Evolutionary conservation across 2,113 vertebrate genomes (phyloP), one percentile per base, ranked within the genome.

Genomic region (Dasyurus viverrinus): DNA sequence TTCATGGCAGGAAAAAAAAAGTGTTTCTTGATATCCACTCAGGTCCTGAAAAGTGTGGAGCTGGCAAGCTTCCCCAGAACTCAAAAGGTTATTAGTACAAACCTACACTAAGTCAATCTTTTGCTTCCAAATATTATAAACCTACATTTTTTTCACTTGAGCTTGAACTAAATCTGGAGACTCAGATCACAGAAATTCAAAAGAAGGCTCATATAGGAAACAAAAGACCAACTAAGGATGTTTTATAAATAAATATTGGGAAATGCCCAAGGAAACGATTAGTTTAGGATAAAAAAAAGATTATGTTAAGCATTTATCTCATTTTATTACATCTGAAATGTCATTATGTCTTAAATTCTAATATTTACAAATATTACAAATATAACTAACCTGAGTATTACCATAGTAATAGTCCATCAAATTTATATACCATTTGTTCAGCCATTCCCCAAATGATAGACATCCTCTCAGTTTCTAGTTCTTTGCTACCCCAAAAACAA

Each of bases 341-440:
- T 23, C 30, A 76, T n/a, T 76, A n/a, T 91, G 42, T 94, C 95
- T 92, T 53, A 93, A 92, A 90, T 93, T 57, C 93, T 50, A 93
- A 5, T 84, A 55, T 84, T 94, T 30, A 55, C 92, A 60, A 54
- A 12, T n/a, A n/a, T n/a, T n/a, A n/a, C n/a, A n/a, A n/a, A n/a
- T n/a, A n/a, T n/a, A n/a, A n/a, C n/a, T n/a, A n/a, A n/a, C n/a
- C n/a, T n/a, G n/a, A n/a, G n/a, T n/a, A n/a, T n/a, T n/a, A n/a
- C n/a, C n/a, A n/a, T 30, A 76, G 36, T 76, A 76, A n/a, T 76
- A n/a, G n/a, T 19, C 4, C 12, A 76, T 76, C 14, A 19, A 16
- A 76, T n/a, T 76, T 76, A 76, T 68, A n/a, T 76, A n/a, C 9
- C 30, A 76, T 76, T 19, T 19, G 68, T n/a, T 76, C 68, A 76